phyloP scores from a whole-genome alignment of 2,888 invertebrate genomes.

The Drosophila gaucha region DNA sequence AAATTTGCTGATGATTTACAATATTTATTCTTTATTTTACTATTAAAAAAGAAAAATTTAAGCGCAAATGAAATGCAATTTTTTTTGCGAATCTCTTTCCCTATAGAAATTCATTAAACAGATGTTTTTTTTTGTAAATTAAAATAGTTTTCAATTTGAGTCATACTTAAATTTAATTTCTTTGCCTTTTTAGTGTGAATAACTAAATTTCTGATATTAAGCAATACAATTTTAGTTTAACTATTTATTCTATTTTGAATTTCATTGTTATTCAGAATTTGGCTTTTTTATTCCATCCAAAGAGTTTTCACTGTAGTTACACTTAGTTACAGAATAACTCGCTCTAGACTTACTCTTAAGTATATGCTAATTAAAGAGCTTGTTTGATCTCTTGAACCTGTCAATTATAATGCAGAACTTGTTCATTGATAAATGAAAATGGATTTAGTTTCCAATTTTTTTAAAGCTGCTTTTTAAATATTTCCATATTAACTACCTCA shows the following conservation, averaged over 20 bases:
- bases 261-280: too few relatives aligned
- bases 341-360: background rate
- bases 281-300: background rate
- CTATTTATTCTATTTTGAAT: background rate
- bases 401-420: slow-evolving; percentile 1
- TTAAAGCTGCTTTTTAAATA: background rate
- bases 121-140: too few relatives aligned
- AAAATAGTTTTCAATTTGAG: too few relatives aligned
- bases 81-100: too few relatives aligned
- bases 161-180: too few relatives aligned
- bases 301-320: background rate
- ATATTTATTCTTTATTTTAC: too few relatives aligned
- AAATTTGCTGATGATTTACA: too few relatives aligned
- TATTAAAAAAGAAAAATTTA: too few relatives aligned
- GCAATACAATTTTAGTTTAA: too few relatives aligned
- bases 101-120: too few relatives aligned
- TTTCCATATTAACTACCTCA: background rate
- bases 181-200: background rate
- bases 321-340: background rate
- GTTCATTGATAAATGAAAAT: background rate
- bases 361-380: background rate
- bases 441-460: background rate
- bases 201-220: too few relatives aligned
- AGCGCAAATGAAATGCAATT: too few relatives aligned
- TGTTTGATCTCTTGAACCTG: slow-evolving; percentile 1